Base-by-base conservation (phyloP, 2,797 vertebrate species). In the Sternarchorhynchus goeldii region DNA sequence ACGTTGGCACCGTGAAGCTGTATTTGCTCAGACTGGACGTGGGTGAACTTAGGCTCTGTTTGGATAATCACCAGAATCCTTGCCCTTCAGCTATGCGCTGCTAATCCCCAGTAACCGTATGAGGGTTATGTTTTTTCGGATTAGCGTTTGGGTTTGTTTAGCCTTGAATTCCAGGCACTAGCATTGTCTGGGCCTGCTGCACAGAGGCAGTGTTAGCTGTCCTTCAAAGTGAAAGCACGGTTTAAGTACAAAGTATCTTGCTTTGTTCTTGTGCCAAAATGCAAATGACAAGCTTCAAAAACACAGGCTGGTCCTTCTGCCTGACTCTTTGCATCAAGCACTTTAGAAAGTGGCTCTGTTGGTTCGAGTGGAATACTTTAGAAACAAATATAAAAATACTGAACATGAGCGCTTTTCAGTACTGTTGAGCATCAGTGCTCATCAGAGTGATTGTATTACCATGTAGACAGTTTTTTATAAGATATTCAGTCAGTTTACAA, bases 331-430 rank as follows among this genome's bases (percentile, higher is more conserved):
- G 21, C 7, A 34, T 34, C 3, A 17, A 25, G 21, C 39, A 31
- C 53, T 69, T 69, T 31, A 69, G n/a, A 25, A 69, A 69, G 66
- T 53, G 39, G 2, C 50, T 56, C 67, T 55, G 29, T 70, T 70
- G 55, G 25, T 31, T 32, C 18, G 17, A 56, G 50, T 32, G 50
- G 50, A 41, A 69, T 53, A 55, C 53, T 55, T 69, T 31, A 31
- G 2, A 7, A 29, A 0, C 65, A 45, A 66, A 45, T 7, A 16
- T 31, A 17, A 0, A 5, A 65, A 20, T 39, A 20, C 21, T 66
- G n/a, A 41, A 20, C 4, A 39, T 39, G 34, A 36, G 60, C 8
- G 64, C 39, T 53, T 50, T 68, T 68, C 12, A 55, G 18, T 69
- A 55, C 39, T 67, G 2, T 12, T 32, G 50, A 16, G 10, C 5